Conservation (phyloP, 2,888 invertebrate genomes). For the Acrobasis consociella region DNA sequence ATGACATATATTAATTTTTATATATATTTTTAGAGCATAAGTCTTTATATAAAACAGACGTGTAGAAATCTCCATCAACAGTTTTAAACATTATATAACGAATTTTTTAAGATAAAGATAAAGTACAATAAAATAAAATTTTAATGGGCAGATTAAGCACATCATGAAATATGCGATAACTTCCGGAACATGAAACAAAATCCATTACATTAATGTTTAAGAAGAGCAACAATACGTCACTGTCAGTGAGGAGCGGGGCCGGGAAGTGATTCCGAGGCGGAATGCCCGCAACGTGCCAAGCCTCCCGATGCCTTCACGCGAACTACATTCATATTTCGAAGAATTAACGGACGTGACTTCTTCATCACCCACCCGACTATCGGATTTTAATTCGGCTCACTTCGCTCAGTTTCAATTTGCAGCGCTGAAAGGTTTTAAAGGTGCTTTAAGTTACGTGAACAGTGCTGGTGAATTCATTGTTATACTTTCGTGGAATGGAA, state of each 20-base stretch:
- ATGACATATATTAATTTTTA: too few relatives aligned
- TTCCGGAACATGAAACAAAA: constrained; percentile 75
- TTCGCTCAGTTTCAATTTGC: constrained; percentile 1
- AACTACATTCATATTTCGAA: constrained; percentile 70
- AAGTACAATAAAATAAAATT: constrained; percentile 40
- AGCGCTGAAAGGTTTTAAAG: not conserved
- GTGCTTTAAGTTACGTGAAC: not conserved
- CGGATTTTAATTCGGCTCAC: constrained; percentile 21
- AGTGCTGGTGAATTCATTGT: not conserved
- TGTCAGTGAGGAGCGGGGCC: constrained; percentile 66
- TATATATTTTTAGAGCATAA: too few relatives aligned
- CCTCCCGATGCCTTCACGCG: constrained; percentile 62
- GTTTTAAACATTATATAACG: too few relatives aligned
- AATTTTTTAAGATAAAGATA: not conserved
- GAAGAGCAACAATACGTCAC: constrained; percentile 78
- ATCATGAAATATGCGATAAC: constrained; percentile 68
- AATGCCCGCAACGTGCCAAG: constrained; percentile 74
- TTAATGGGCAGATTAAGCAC: constrained; percentile 52
- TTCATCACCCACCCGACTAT: constrained; percentile 40
- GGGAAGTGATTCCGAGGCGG: constrained; percentile 79
- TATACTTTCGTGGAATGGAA: not conserved
- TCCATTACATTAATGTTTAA: constrained; percentile 79
- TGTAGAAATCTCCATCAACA: too few relatives aligned
- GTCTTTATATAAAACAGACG: too few relatives aligned
- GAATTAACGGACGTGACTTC: constrained; percentile 66